phyloP scores from a whole-genome alignment of 2,888 invertebrate species.

The Physocephala rufipes region DNA sequence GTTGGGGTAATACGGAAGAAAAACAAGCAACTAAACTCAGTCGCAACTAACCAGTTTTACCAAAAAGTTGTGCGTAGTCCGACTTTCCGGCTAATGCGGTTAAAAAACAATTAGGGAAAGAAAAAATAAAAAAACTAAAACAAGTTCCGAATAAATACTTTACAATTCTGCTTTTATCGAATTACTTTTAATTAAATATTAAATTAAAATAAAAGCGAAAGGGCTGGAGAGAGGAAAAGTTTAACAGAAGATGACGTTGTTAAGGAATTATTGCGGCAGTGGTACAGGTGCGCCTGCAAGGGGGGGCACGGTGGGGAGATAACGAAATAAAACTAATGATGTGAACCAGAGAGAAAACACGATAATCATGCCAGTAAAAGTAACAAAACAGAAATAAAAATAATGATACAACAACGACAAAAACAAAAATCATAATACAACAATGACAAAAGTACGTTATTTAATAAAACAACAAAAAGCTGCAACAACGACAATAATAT shows the following conservation, averaged over 20 bases:
- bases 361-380: neutral
- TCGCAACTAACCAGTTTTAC: neutral
- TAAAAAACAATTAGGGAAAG: neutral
- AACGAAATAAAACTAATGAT: no score
- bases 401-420: neutral
- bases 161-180: neutral
- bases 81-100: neutral
- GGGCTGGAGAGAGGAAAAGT: neutral
- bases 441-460: no score
- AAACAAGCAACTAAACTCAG: neutral
- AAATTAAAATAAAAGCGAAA: slow-evolving; percentile 5
- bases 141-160: no score
- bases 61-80: neutral
- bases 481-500: slow-evolving; percentile 17
- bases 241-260: no score
- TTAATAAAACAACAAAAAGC: slow-evolving; percentile 2
- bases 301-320: no score
- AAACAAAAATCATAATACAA: neutral
- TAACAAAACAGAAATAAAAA: neutral
- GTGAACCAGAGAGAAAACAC: no score
- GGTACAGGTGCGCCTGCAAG: no score
- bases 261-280: no score
- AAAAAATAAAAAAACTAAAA: neutral
- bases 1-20: neutral
- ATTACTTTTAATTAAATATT: neutral